Evolutionary conservation across 2,888 invertebrate genomes (phyloP).

Genomic region (Chloroclysta siterata): DNA sequence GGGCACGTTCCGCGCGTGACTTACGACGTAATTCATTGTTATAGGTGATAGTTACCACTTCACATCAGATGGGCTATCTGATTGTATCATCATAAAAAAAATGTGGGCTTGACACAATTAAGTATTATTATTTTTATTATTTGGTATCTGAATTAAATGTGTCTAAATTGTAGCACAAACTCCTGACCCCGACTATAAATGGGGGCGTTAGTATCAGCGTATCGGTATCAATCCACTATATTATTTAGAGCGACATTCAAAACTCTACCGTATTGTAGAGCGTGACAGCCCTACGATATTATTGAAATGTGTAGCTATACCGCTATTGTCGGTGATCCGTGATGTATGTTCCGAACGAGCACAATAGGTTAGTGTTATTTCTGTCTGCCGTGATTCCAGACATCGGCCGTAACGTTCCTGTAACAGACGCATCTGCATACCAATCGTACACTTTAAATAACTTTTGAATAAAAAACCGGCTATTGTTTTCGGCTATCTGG

Average conservation of each 20-base stretch:
- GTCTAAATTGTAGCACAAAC: too few species aligned
- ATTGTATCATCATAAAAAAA: too few species aligned
- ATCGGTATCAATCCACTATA: too few species aligned
- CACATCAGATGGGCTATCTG: too few species aligned
- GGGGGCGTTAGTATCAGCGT: too few species aligned
- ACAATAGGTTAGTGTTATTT: slow-evolving; percentile 80
- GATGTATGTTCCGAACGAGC: slow-evolving; percentile 60
- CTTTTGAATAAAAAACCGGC: not conserved
- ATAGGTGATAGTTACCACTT: too few species aligned
- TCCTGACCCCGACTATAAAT: too few species aligned
- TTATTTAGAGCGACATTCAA: not conserved
- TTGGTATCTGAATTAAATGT: too few species aligned
- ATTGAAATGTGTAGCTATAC: slow-evolving; percentile 48
- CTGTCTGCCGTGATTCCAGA: slow-evolving; percentile 65
- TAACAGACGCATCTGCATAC: slow-evolving; percentile 20
- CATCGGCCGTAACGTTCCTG: slow-evolving; percentile 38
- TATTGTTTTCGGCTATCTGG: not conserved
- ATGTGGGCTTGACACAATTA: too few species aligned
- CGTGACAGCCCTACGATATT: slow-evolving; percentile 23
- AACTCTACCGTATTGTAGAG: not conserved
- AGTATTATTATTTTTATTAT: too few species aligned
- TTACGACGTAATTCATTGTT: too few species aligned
- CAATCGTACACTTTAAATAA: slow-evolving; percentile 11
- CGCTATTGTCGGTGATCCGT: slow-evolving; percentile 54
- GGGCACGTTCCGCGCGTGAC: too few species aligned